Base-by-base conservation (phyloP, 1,140 invertebrate genomes). In the Nephila pilipes region DNA sequence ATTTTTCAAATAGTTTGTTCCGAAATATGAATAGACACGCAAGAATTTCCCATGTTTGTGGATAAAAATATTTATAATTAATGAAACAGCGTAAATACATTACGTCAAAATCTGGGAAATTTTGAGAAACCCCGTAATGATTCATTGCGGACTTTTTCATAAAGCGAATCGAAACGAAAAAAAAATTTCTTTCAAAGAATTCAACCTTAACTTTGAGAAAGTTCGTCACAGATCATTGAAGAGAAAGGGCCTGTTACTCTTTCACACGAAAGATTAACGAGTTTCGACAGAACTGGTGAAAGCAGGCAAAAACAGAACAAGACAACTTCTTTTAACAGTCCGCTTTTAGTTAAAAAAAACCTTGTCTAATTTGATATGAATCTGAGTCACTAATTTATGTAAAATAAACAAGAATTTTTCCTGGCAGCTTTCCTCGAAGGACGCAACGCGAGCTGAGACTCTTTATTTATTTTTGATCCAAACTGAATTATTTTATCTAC, bases 381-480 rank as follows among this genome's bases (percentile, higher is more conserved):
- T 75, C 69, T 75, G 69, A 75, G 69, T 75, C 69, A 75, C 69
- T 75, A 75, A 75, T 75, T 75, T 75, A 75, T 75, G 69, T 32
- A 75, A 75, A 75, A 75, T 75, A 75, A 75, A 75, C 69, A 75
- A 75, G 69, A 75, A 32, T 29, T 18, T 12, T 75, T 36, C 14
- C 54, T 83, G 81, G 81, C 81, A 54, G n/a, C 22, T 22, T 10
- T 83, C 81, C 81, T 55, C 10, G 25, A 83, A 83, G 36, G 46
- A 81, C 46, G 81, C 29, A 83, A 83, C 20, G 38, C 54, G 54
- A 83, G 38, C 46, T 83, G 81, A 57, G 54, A 83, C 38, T n/a
- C n/a, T 55, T 55, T 83, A 83, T 83, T 83, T 83, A 83, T 83
- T 83, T 83, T 83, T 83, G 81, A 83, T 83, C 46, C 38, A 2